Base-by-base conservation (phyloP, 2,113 vertebrate species). In the Acanthochromis polyacanthus region DNA sequence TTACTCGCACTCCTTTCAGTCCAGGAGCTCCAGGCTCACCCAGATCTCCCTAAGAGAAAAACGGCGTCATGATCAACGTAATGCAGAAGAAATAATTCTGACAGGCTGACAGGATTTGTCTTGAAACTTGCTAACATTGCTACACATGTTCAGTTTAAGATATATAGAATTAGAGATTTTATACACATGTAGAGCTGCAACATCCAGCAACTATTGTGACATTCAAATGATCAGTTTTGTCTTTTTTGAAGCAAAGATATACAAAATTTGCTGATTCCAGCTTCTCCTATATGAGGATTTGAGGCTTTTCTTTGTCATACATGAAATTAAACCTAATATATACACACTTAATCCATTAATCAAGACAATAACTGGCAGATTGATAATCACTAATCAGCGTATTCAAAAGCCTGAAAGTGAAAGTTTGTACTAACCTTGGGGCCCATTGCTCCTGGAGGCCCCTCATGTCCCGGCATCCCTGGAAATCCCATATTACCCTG, bases 401-500 rank as follows among this genome's bases (percentile, higher is more conserved):
- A n/a, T 22, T 1, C n/a, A 23, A 11, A 63, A 20, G 4, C n/a
- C 11, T 23, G 12, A n/a, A 22, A 46, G 10, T 20, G 28, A 73
- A 52, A 8, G n/a, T 36, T 12, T 50, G 25, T 46, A 67, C 84
- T 91, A 86, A 99, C 98, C 96, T 97, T 96, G 22, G 93, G 89
- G 57, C 98, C 98, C 28, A 96, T 94, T 48, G 95, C 89, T 19
- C 98, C 98, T 53, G 93, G 77, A 0, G 96, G 97, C 25, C 98
- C 98, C 88, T 99, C 98, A 2, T 94, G 96, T 84, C 98, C 98
- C 82, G 97, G 98, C 93, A 97, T 94, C 80, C 98, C 98, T 45
- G 98, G 98, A 91, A 99, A 99, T 52, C 98, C 98, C 90, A 99
- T 96, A 66, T 96, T 94, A 73, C 98, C 98, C 85, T 96, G 96